These are phyloP conservation scores for Anolis apletophallus DNA, from an alignment of 2,797 vertebrate species.

Conservation along the genomic window DNA sequence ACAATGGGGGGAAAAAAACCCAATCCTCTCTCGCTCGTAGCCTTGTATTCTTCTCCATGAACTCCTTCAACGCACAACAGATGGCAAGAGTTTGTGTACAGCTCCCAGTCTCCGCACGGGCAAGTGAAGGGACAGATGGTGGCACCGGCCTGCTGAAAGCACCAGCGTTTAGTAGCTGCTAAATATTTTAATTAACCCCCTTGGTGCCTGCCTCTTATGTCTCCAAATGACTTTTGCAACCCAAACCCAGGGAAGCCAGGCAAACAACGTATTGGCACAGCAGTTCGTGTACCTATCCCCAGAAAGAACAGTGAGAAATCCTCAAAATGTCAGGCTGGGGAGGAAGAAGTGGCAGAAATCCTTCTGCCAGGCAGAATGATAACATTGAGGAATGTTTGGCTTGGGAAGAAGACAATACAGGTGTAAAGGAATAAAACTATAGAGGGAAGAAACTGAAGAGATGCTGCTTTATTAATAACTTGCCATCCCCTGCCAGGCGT, in stretches of 20 bases:
- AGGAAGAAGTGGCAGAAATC: neutral
- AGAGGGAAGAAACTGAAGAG: neutral
- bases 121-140: slow-evolving; percentile 22
- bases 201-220: neutral
- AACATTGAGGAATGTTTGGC: neutral
- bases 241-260: neutral
- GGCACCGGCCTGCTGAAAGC: slow-evolving; percentile 1
- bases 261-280: neutral
- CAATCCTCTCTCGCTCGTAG: neutral
- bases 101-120: neutral
- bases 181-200: slow-evolving; percentile 32
- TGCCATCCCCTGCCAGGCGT: too few relatives aligned
- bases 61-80: neutral
- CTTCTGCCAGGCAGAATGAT: neutral
- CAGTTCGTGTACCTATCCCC: too few relatives aligned
- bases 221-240: neutral
- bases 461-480: too few relatives aligned
- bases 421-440: too few relatives aligned
- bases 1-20: neutral
- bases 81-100: neutral
- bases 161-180: slow-evolving; percentile 24
- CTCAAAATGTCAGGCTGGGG: neutral
- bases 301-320: neutral
- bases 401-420: neutral
- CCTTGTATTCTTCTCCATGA: neutral